Conservation (phyloP, 2,113 vertebrate genomes). For the Tretioscincus oriximinensis region DNA sequence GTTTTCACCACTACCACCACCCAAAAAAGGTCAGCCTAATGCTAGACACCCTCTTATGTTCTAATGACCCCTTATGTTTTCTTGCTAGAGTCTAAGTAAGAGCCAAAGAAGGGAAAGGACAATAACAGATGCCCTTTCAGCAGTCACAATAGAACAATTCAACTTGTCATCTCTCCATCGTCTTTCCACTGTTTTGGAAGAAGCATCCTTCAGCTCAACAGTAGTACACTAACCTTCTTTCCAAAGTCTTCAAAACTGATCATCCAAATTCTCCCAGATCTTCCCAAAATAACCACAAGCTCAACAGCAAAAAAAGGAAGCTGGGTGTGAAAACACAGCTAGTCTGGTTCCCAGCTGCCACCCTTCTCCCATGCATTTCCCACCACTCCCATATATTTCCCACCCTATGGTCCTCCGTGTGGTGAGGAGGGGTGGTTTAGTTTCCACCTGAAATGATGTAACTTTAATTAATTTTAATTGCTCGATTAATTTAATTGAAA, state of each 20-base stretch:
- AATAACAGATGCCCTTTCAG: too few species aligned
- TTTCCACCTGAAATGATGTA: constrained; percentile 26
- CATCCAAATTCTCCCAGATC: constrained; percentile 59
- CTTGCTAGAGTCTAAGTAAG: too few species aligned
- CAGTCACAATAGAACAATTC: too few species aligned
- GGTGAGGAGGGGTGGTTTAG: constrained; percentile 44
- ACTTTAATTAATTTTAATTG: constrained; percentile 75
- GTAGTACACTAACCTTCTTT: constrained; percentile 5
- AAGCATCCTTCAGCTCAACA: too few species aligned
- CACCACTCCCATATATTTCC: constrained; percentile 26
- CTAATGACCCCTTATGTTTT: too few species aligned
- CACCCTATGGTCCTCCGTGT: constrained; percentile 30
- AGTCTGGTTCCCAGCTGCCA: constrained; percentile 63
- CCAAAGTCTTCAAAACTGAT: constrained; percentile 36
- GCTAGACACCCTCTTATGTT: too few species aligned
- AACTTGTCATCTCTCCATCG: too few species aligned
- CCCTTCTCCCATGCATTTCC: constrained; percentile 49
- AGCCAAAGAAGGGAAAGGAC: too few species aligned
- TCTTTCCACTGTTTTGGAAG: too few species aligned
- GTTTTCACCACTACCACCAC: too few species aligned
- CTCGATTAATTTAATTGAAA: constrained; percentile 71
- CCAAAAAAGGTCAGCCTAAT: too few species aligned
- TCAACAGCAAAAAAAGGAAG: constrained; percentile 40
- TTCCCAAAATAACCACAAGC: constrained; percentile 58
- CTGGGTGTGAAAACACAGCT: constrained; percentile 62